Percentiles rank a stretch among this genome's conserved stretches.
phyloP scores from a whole-genome alignment of 2,797 vertebrate species.

The Gastrophryne carolinensis region DNA sequence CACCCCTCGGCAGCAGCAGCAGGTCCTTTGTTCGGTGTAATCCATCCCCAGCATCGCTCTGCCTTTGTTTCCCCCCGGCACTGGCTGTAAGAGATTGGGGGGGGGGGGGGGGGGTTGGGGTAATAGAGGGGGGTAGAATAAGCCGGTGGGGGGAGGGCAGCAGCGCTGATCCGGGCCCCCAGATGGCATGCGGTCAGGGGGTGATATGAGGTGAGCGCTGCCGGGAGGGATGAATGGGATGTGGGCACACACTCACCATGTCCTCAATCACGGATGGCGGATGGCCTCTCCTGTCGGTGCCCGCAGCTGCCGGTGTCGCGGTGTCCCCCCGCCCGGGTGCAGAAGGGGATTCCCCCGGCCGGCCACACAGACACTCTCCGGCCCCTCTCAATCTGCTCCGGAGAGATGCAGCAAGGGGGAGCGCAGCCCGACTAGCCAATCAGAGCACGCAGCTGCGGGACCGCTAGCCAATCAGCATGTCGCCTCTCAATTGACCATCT shows the following conservation, averaged over 20 bases:
- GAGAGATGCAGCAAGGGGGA: constrained; percentile 7
- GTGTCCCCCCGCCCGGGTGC: not conserved
- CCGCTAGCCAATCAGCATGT: constrained; percentile 5
- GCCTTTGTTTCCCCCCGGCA: constrained; percentile 22
- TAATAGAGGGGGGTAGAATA: too few species aligned
- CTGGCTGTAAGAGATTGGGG: too few species aligned
- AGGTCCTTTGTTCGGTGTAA: too few species aligned
- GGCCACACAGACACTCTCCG: not conserved
- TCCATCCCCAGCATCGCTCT: too few species aligned
- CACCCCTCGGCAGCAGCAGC: too few species aligned
- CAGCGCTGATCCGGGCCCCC: not conserved
- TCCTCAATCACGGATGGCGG: not conserved
- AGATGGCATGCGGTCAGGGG: not conserved
- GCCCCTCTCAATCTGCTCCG: constrained; percentile 10
- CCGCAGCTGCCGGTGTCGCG: not conserved
- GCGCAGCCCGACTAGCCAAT: constrained; percentile 13
- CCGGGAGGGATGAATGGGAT: not conserved
- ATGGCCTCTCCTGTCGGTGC: not conserved
- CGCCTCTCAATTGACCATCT: constrained; percentile 7
- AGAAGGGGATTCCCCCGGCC: not conserved
- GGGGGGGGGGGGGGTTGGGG: too few species aligned
- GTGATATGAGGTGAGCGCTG: not conserved
- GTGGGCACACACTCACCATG: constrained; percentile 3
- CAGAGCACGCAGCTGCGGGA: not conserved
- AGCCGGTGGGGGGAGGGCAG: not conserved